Evolutionary conservation across 35 echinoderm and acorn worm species (phyloP), one percentile per base, ranked within the genome.

Genomic region (Strongylocentrotus purpuratus): DNA sequence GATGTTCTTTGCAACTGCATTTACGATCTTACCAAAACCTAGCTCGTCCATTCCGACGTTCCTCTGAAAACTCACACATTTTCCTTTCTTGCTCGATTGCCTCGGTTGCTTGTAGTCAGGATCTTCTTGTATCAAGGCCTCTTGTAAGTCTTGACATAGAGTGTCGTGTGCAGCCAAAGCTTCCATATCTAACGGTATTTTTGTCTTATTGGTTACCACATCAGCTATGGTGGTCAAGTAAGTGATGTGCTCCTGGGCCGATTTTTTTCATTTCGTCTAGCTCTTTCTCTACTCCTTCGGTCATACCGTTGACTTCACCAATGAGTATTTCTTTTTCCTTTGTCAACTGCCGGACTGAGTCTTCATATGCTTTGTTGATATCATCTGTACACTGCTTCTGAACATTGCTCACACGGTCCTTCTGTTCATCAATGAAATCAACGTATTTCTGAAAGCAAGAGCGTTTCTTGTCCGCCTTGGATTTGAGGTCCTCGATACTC

Each of bases 21-120:
- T 55, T 15, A 55, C 50, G 50, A 55, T 55, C 50, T 55, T 55
- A 55, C 50, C 50, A 10, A 10, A 9, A 55, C 7, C 50, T 55
- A 12, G 0, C 50, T 55, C 50, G 9, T 55, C 50, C 50, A 13
- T 55, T 55, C 9, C 50, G 1, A 55, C 10, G 7, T 55, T 55
- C 15, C 50, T 55, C 50, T 55, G 1, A 12, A 55, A 55, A 11
- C 11, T 11, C 7, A 55, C 50, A 55, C 50, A 55, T 55, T 55
- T 55, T 55, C 50, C 50, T 13, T 55, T 55, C 10, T 12, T 55
- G 50, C 50, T 55, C 1, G 50, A 55, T 55, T 12, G 7, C 50
- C 50, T 55, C 33, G 89, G 35, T 33, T 45, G 89, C 46, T 91
- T 47, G 89, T 91, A 91, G 46, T 91, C 89, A 25, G 89, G 89